These are phyloP conservation scores for Tenualosa ilisha DNA, from an alignment of 2,797 vertebrate species.

Conservation along the genomic window DNA sequence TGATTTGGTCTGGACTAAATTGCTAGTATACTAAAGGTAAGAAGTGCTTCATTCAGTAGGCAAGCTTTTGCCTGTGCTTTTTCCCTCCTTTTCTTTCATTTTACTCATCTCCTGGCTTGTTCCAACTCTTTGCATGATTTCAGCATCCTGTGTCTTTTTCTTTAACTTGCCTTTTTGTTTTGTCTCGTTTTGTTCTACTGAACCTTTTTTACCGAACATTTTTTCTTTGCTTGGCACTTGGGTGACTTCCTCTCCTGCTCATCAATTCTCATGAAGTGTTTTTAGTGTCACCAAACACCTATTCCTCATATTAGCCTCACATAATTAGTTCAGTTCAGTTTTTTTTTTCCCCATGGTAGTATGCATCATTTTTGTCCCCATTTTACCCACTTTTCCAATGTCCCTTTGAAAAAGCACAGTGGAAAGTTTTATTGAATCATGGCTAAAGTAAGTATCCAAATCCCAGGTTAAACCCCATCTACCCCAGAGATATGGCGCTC, in stretches of 20 bases:
- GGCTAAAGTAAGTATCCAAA: constrained; percentile 32
- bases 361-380: not conserved
- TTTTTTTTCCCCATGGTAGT: not conserved
- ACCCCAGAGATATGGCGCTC: constrained; percentile 92
- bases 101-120: constrained; percentile 53
- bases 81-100: constrained; percentile 60
- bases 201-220: constrained; percentile 21
- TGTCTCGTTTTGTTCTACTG: no score
- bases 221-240: constrained; percentile 3
- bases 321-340: not conserved
- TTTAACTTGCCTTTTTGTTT: not conserved
- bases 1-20: constrained; percentile 63
- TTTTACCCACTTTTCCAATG: constrained; percentile 30
- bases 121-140: constrained; percentile 71
- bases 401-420: constrained; percentile 78
- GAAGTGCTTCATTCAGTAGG: constrained; percentile 48
- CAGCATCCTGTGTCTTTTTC: constrained; percentile 57
- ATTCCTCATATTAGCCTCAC: not conserved
- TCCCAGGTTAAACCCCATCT: constrained; percentile 47
- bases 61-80: constrained; percentile 82
- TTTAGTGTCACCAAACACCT: constrained; percentile 11
- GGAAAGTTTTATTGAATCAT: constrained; percentile 61
- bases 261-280: not conserved
- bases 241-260: not conserved
- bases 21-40: constrained; percentile 59